Evolutionary conservation across 2,797 vertebrate genomes (phyloP).

Genomic region (Darevskia nairensis): DNA sequence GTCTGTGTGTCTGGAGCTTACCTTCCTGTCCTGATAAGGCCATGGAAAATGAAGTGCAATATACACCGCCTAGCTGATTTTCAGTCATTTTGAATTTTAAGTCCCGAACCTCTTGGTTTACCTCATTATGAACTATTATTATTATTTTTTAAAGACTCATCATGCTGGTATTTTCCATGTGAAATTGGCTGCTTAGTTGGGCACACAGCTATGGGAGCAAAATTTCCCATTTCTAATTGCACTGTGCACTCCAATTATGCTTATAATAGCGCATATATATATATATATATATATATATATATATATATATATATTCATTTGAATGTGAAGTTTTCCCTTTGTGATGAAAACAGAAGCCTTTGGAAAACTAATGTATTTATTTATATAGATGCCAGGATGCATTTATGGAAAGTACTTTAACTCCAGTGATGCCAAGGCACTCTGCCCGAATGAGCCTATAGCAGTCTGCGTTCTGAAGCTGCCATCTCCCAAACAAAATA

Average conservation of each 20-base stretch:
- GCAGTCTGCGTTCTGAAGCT: constrained; percentile 56
- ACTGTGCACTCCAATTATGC: constrained; percentile 67
- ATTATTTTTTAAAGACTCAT: constrained; percentile 20
- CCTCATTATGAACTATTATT: constrained; percentile 48
- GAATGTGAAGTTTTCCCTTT: constrained; percentile 68
- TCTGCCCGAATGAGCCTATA: neutral
- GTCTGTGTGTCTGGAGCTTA: neutral
- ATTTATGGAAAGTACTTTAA: constrained; percentile 33
- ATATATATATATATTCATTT: constrained; percentile 71
- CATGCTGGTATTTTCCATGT: constrained; percentile 52
- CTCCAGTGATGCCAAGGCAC: constrained; percentile 41
- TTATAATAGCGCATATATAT: constrained; percentile 57
- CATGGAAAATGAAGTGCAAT: constrained; percentile 21
- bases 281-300: no score
- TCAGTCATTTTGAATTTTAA: constrained; percentile 53
- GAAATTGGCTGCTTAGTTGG: constrained; percentile 70
- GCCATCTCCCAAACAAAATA: constrained; percentile 54
- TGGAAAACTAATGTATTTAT: constrained; percentile 59
- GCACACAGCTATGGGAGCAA: constrained; percentile 56
- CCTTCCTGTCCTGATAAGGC: neutral
- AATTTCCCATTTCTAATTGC: constrained; percentile 74
- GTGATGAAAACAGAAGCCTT: constrained; percentile 54
- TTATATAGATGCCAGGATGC: constrained; percentile 57
- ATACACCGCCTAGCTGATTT: constrained; percentile 43
- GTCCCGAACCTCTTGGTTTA: constrained; percentile 47